Evolutionary conservation across 1,140 invertebrate genomes (phyloP).

Genomic region (Penaeus indicus): DNA sequence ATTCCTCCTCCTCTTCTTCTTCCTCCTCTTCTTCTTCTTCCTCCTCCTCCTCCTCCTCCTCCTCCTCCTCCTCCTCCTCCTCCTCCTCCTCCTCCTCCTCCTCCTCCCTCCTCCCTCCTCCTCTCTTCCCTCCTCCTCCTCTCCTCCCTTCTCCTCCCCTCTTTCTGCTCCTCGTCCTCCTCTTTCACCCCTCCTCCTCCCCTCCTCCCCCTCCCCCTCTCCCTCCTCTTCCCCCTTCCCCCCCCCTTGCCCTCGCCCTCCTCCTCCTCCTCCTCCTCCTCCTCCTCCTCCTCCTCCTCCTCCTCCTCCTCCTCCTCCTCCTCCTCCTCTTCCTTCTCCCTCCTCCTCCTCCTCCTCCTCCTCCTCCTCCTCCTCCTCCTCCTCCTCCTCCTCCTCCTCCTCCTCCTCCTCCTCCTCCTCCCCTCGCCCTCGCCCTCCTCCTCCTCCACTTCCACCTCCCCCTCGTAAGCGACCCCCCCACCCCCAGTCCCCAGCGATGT

Average conservation of each 20-base stretch:
- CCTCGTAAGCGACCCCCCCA: no score
- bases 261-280: not conserved
- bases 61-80: not conserved
- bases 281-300: not conserved
- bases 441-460: not conserved
- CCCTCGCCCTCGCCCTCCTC: not conserved
- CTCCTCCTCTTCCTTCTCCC: not conserved
- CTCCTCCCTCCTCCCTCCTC: not conserved
- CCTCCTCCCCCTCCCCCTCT: not conserved
- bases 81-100: not conserved
- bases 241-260: not conserved
- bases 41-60: not conserved
- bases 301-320: not conserved
- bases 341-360: not conserved
- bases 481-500: no score
- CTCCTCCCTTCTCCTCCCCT: not conserved
- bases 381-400: conserved; percentile 27
- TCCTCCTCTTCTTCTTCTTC: not conserved
- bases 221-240: not conserved
- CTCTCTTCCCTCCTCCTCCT: not conserved
- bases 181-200: not conserved
- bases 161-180: not conserved
- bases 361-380: not conserved
- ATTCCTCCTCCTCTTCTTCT: not conserved
- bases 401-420: not conserved